Percentiles rank a stretch among this genome's conserved stretches.
These are phyloP conservation scores for Axis porcinus DNA, from an alignment of 2,113 vertebrate genomes.

Conservation along the genomic window DNA sequence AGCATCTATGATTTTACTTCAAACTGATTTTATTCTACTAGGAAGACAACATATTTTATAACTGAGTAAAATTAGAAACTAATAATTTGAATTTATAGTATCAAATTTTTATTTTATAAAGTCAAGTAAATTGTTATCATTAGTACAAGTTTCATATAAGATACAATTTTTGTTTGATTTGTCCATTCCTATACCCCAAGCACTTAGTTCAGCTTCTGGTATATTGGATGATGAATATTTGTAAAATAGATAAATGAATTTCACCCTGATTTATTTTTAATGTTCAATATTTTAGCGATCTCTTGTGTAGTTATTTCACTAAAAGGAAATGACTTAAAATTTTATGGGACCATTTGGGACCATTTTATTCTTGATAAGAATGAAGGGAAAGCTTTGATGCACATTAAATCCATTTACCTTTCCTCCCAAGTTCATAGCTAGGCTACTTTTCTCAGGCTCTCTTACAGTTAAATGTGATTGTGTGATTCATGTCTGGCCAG, in stretches of 20 bases:
- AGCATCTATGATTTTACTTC: neutral
- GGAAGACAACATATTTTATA: neutral
- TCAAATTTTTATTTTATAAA: neutral
- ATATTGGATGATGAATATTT: neutral
- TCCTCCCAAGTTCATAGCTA: neutral
- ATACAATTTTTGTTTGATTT: neutral
- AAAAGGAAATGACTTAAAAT: neutral
- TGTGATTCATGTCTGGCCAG: neutral
- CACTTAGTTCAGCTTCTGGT: neutral
- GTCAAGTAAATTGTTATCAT: neutral
- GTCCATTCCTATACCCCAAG: neutral
- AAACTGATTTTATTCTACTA: neutral
- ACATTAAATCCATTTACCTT: neutral
- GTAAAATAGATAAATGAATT: neutral
- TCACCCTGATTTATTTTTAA: neutral
- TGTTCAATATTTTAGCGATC: neutral
- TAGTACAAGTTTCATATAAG: neutral
- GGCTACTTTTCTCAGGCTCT: neutral
- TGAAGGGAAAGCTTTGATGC: neutral
- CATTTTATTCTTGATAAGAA: neutral
- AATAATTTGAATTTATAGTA: neutral
- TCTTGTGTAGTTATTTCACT: neutral
- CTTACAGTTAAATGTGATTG: neutral
- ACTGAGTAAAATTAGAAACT: neutral
- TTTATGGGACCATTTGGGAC: neutral